Conservation (phyloP, 2,888 invertebrate genomes). For the Heliconius charithonia region DNA sequence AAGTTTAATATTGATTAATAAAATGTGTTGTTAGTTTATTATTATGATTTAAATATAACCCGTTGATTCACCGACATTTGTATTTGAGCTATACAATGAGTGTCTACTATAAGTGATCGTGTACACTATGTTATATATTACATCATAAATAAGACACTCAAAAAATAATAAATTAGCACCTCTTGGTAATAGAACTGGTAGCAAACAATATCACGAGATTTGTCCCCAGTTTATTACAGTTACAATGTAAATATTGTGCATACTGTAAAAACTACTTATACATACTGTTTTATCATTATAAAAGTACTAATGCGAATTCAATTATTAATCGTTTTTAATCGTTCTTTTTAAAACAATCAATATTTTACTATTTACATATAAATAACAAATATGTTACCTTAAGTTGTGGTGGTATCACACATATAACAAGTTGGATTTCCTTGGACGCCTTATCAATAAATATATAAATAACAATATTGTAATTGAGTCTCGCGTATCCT, state of each 20-base stretch:
- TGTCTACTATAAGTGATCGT: neutral
- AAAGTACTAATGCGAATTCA: neutral
- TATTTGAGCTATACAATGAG: neutral
- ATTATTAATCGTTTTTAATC: neutral
- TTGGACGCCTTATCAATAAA: neutral
- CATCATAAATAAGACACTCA: neutral
- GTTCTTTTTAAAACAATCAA: neutral
- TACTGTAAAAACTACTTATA: neutral
- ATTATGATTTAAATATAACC: neutral
- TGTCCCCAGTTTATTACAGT: neutral
- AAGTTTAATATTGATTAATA: neutral
- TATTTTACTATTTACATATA: neutral
- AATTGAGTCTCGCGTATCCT: constrained; percentile 5
- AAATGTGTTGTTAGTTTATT: neutral
- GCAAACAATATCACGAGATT: constrained; percentile 1
- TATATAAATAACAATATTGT: constrained; percentile 16
- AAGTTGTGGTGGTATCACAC: neutral
- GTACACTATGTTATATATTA: neutral
- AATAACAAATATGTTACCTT: neutral
- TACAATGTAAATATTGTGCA: neutral
- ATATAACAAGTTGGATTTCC: neutral
- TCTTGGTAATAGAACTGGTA: neutral
- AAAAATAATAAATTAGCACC: neutral
- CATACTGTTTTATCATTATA: neutral
- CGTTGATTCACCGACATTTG: neutral